Evolutionary conservation across 2,113 vertebrate species (phyloP), one percentile per base, ranked within the genome.

Genomic region (Zingel zingel): DNA sequence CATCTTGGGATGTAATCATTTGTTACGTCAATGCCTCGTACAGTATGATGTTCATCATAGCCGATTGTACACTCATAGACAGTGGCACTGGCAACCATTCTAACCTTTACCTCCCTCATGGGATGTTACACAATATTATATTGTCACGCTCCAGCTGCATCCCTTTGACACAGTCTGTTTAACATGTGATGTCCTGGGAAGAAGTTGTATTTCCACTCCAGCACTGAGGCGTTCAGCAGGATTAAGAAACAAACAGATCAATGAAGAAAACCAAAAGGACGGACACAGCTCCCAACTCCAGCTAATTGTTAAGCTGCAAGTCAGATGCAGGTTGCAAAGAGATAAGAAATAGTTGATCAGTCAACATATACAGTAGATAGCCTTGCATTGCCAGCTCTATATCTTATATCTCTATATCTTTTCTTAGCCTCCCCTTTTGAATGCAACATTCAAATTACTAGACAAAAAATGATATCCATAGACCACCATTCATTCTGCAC

Each of bases 221-320:
- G 25, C 36, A 9, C 75, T 14, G 68, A 74, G 23, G 63, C 6
- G 4, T 70, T 74, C 27, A 39, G 43, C 54, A 57, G 83, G 64
- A 86, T 80, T 77, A 77, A 33, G 14, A 43, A 14, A 33, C 50
- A 69, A 86, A 87, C 54, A 56, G 43, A 81, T 86, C 59, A 25
- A 84, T 76, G 59, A 45, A 53, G 53, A n/a, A 61, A 76, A 56
- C 15, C 21, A 39, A 21, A 54, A 21, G 19, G 18, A 2, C 15
- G 4, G 6, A 25, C 23, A 64, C 43, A 33, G 5, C 13, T 14
- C 25, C 21, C 27, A 39, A 9, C 21, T 21, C 36, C 21, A 23
- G 57, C 47, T 62, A 16, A 39, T 3, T 3, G 14, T 25, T 23
- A 10, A 66, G 36, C 14, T 64, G n/a, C 11, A 45, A 6, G 47